A percentile compares a stretch with the other conserved stretches of the same genome.
Conservation (phyloP, 2,113 vertebrate species). For the Phylloscopus trochilus region DNA sequence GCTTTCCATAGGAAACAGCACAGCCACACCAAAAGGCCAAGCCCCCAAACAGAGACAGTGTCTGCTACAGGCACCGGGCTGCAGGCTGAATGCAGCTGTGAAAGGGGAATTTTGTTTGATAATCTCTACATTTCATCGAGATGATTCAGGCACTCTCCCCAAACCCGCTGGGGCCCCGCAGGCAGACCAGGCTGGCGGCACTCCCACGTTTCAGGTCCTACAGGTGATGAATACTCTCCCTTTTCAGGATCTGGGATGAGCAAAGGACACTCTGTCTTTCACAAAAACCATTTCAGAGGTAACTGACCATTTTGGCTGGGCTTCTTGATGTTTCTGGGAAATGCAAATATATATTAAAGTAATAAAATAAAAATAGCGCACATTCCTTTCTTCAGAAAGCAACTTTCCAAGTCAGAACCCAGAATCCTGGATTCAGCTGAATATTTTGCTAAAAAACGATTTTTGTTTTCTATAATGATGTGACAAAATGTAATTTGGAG, state of each 20-base stretch:
- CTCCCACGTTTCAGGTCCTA: rapidly evolving
- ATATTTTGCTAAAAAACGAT: not conserved
- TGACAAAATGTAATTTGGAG: not conserved
- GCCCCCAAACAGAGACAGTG: rapidly evolving
- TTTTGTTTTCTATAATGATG: not conserved
- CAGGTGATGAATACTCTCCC: not conserved
- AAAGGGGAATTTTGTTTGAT: not conserved
- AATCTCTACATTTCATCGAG: not conserved
- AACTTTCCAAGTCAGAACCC: not conserved
- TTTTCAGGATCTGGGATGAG: not conserved
- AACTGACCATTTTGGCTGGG: not conserved
- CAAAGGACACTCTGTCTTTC: not conserved
- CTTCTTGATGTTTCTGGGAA: not conserved
- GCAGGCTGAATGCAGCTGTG: not conserved
- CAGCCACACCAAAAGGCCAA: rapidly evolving
- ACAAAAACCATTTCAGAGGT: not conserved
- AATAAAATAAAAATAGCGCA: not conserved
- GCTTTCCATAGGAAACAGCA: rapidly evolving
- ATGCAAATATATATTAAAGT: not conserved
- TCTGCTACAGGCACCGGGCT: not conserved
- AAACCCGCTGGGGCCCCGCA: rapidly evolving
- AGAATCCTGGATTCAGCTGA: not conserved
- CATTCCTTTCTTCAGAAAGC: not conserved
- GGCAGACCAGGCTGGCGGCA: rapidly evolving
- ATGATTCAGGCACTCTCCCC: not conserved